Conservation (phyloP, 2,113 vertebrate species). For the Haliaeetus leucogaster region DNA sequence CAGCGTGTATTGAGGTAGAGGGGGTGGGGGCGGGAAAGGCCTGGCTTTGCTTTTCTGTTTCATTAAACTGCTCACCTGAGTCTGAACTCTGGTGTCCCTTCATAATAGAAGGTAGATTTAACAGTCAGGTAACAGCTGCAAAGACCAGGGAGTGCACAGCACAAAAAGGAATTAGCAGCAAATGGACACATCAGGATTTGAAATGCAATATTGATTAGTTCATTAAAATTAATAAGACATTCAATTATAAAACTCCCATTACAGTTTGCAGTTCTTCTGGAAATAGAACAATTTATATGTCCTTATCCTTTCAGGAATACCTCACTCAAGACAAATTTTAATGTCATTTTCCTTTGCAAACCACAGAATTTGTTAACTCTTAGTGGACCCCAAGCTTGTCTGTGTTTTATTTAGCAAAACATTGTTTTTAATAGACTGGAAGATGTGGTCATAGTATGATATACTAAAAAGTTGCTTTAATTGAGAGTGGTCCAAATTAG, state of each 20-base stretch:
- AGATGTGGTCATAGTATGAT: neutral
- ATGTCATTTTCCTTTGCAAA: neutral
- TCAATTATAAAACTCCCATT: constrained; percentile 3
- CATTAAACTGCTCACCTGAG: neutral
- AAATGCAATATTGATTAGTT: constrained; percentile 44
- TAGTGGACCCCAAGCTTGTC: neutral
- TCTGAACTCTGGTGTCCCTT: neutral
- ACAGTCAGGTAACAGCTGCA: neutral
- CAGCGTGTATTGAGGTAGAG: accelerated
- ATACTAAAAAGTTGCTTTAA: neutral
- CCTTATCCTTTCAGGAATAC: neutral
- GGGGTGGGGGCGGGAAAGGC: neutral
- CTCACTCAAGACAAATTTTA: neutral
- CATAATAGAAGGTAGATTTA: neutral
- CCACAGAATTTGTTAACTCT: neutral
- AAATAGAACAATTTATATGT: neutral
- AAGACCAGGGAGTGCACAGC: neutral
- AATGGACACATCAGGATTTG: neutral
- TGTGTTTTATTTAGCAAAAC: neutral
- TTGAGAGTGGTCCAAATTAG: neutral
- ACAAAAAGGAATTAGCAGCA: neutral
- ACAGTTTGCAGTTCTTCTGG: neutral
- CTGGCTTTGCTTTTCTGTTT: neutral
- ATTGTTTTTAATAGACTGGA: neutral
- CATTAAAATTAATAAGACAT: constrained; percentile 43